A percentile compares a stretch with the other conserved stretches of the same genome.
phyloP scores from a whole-genome alignment of 2,113 vertebrate genomes.

The Amblyopsis rosae region DNA sequence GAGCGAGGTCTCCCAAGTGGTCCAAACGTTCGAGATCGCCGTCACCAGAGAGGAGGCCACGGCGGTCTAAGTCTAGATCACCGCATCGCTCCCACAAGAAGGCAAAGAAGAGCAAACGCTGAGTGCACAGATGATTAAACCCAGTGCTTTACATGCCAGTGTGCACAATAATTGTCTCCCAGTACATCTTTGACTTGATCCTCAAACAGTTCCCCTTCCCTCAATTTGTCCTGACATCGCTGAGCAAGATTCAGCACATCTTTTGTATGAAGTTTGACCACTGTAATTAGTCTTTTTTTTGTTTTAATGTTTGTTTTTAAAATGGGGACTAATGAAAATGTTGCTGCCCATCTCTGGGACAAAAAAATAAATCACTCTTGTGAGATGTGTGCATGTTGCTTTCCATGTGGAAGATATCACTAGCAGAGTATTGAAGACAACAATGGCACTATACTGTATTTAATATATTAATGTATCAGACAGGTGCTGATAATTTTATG shows the following conservation, averaged over 20 bases:
- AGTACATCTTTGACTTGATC: slow-evolving; percentile 26
- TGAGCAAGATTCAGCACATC: slow-evolving; percentile 49
- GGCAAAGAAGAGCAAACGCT: slow-evolving; percentile 82
- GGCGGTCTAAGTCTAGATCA: slow-evolving; percentile 73
- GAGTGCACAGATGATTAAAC: slow-evolving; percentile 37
- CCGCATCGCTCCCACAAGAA: slow-evolving; percentile 82
- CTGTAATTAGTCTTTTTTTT: slow-evolving; percentile 75
- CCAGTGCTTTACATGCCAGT: not conserved
- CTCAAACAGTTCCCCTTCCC: slow-evolving; percentile 23
- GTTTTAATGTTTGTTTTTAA: slow-evolving; percentile 72
- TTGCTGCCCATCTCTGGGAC: slow-evolving; percentile 54
- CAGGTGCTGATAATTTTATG: not conserved
- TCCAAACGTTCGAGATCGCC: slow-evolving; percentile 77
- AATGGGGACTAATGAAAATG: slow-evolving; percentile 51
- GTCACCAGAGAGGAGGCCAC: slow-evolving; percentile 65
- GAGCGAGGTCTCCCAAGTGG: slow-evolving; percentile 72
- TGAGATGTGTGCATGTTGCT: slow-evolving; percentile 36
- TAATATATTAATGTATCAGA: too few species aligned
- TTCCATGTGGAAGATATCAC: slow-evolving; percentile 13
- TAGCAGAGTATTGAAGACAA: slow-evolving; percentile 6
- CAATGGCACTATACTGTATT: too few species aligned
- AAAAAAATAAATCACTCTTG: slow-evolving; percentile 71
- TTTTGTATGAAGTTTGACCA: slow-evolving; percentile 74
- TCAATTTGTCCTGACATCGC: slow-evolving; percentile 41
- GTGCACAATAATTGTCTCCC: slow-evolving; percentile 29